Evolutionary conservation across 1,140 invertebrate species (phyloP).

Genomic region (Thaumetopoea pityocampa): DNA sequence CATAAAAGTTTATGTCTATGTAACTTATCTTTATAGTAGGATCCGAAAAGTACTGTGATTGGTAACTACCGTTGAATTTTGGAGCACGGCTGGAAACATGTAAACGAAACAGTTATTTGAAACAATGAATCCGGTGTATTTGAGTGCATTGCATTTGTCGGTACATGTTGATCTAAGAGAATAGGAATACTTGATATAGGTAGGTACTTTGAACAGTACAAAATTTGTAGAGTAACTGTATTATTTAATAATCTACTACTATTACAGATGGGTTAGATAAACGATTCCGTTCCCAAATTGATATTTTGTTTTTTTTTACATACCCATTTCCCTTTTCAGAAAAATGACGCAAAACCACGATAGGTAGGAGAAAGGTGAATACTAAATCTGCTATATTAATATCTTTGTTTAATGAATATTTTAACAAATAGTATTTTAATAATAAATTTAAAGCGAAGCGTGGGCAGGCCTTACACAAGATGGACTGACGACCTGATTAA

Average conservation of each 20-base stretch:
- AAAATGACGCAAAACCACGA: too few relatives aligned
- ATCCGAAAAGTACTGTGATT: constrained; percentile 66
- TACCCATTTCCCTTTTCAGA: too few relatives aligned
- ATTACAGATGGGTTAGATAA: constrained; percentile 73
- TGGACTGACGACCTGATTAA: too few relatives aligned
- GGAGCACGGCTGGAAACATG: constrained; percentile 40
- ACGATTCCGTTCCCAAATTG: constrained; percentile 71
- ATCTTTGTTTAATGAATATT: too few relatives aligned
- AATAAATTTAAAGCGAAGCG: too few relatives aligned
- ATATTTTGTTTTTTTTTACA: constrained; percentile 49
- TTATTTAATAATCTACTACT: constrained; percentile 70
- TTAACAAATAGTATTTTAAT: too few relatives aligned
- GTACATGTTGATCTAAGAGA: constrained; percentile 58
- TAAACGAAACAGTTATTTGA: constrained; percentile 21
- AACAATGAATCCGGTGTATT: constrained; percentile 41
- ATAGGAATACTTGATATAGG: constrained; percentile 62
- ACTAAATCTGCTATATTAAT: too few relatives aligned
- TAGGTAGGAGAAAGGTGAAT: too few relatives aligned
- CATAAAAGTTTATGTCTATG: constrained; percentile 15
- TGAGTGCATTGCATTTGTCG: constrained; percentile 62
- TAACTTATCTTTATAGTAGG: constrained; percentile 51
- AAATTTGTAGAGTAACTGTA: constrained; percentile 67
- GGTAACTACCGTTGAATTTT: constrained; percentile 54
- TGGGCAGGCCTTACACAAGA: too few relatives aligned
- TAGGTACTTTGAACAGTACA: constrained; percentile 74